These are phyloP conservation scores for Eira barbara DNA, from an alignment of 2,113 vertebrate species.

Conservation along the genomic window DNA sequence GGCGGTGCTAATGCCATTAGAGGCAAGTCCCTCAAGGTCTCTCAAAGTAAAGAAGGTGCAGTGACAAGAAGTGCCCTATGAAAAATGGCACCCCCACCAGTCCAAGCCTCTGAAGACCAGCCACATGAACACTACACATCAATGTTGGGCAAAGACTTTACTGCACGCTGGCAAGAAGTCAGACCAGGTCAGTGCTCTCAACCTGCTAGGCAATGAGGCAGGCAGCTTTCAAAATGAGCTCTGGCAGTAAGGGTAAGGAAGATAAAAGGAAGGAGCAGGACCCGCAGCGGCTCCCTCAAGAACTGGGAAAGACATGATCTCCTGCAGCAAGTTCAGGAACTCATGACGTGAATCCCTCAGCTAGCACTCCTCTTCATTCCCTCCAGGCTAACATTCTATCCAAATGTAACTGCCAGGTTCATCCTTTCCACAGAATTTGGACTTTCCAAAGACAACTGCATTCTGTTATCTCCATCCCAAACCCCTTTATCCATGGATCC, in stretches of 20 bases:
- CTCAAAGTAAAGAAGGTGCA: neutral
- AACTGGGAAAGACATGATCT: neutral
- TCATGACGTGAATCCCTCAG: no score
- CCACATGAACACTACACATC: rapidly evolving
- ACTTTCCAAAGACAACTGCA: neutral
- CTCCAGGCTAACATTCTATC: neutral
- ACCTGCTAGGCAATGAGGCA: neutral
- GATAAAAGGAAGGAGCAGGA: no score
- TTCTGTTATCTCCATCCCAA: neutral
- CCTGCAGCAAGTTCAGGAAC: no score
- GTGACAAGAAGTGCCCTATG: neutral
- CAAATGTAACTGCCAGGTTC: neutral
- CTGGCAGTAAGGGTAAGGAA: rapidly evolving
- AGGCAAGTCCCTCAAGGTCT: neutral
- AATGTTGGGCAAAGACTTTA: neutral
- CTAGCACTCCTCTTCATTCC: no score
- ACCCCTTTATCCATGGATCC: neutral
- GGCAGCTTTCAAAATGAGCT: neutral
- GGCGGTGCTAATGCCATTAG: rapidly evolving
- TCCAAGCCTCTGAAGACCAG: no score
- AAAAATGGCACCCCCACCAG: neutral
- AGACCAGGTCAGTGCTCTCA: neutral
- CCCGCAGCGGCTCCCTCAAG: rapidly evolving
- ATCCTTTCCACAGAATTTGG: neutral
- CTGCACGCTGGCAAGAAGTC: rapidly evolving